A percentile compares a stretch with the other conserved stretches of the same genome.
Conservation (phyloP, 2,797 vertebrate species). For the Paguma larvata region DNA sequence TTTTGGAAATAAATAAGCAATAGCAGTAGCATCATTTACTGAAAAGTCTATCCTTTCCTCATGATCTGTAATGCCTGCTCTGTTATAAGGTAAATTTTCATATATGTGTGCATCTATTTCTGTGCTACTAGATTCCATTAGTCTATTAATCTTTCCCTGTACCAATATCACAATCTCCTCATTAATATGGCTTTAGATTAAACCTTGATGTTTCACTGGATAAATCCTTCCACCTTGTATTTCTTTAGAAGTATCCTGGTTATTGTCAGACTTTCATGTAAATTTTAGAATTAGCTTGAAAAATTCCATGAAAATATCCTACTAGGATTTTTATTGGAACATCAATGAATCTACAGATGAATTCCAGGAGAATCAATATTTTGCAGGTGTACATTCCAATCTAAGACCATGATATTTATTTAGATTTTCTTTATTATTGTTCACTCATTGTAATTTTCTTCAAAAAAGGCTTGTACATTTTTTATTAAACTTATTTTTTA, state of each 20-base stretch:
- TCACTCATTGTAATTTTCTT: slow-evolving; percentile 16
- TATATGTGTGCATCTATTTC: background rate
- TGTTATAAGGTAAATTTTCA: slow-evolving; percentile 27
- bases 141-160: background rate
- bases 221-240: background rate
- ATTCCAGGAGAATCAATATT: background rate
- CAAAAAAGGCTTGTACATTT: slow-evolving; percentile 8
- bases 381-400: slow-evolving; percentile 6
- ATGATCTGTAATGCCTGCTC: background rate
- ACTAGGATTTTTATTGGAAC: background rate
- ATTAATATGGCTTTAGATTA: slow-evolving; percentile 35
- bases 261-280: slow-evolving; percentile 7
- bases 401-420: slow-evolving; percentile 47
- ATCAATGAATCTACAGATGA: background rate
- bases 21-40: background rate
- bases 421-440: background rate
- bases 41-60: background rate
- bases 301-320: background rate
- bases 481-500: slow-evolving; percentile 27
- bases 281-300: slow-evolving; percentile 21
- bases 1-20: slow-evolving; percentile 17
- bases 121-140: background rate
- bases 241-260: background rate
- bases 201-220: slow-evolving; percentile 16
- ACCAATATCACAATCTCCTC: slow-evolving; percentile 11